Conservation (phyloP, 2,797 vertebrate species). For the Ceyx erithaca region DNA sequence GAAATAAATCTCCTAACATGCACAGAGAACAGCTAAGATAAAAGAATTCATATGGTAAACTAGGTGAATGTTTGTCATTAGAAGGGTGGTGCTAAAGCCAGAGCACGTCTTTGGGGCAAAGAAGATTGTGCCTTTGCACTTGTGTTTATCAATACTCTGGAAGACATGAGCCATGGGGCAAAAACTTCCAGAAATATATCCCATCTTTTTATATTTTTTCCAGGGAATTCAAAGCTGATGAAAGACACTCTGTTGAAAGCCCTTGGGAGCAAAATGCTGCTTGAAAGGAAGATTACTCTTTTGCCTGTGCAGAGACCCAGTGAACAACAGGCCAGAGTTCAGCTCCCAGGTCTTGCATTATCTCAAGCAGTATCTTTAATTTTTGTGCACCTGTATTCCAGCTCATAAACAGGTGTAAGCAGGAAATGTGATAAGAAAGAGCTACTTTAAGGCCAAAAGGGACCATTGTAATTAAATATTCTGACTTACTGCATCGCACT, state of each 20-base stretch:
- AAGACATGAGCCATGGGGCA: neutral
- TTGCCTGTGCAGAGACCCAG: neutral
- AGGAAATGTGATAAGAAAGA: neutral
- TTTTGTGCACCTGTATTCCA: neutral
- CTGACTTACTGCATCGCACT: neutral
- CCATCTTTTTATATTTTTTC: neutral
- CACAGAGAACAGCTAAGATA: conserved; percentile 49
- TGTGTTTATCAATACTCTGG: conserved; percentile 8
- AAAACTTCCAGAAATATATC: neutral
- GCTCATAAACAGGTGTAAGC: neutral
- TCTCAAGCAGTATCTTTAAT: neutral
- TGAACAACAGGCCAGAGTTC: neutral
- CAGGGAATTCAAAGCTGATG: neutral
- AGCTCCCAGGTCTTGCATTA: neutral
- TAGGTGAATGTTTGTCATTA: conserved; percentile 65
- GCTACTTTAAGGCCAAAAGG: neutral
- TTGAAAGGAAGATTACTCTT: neutral
- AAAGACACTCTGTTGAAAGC: neutral
- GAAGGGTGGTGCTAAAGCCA: conserved; percentile 25
- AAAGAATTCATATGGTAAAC: conserved; percentile 53
- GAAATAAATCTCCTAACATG: conserved; percentile 59
- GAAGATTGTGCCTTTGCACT: neutral
- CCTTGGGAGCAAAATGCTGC: neutral
- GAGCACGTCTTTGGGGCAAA: conserved; percentile 23
- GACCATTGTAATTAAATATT: neutral